Conservation (phyloP, 1,140 invertebrate species). For the Caligus rogercresseyi region DNA sequence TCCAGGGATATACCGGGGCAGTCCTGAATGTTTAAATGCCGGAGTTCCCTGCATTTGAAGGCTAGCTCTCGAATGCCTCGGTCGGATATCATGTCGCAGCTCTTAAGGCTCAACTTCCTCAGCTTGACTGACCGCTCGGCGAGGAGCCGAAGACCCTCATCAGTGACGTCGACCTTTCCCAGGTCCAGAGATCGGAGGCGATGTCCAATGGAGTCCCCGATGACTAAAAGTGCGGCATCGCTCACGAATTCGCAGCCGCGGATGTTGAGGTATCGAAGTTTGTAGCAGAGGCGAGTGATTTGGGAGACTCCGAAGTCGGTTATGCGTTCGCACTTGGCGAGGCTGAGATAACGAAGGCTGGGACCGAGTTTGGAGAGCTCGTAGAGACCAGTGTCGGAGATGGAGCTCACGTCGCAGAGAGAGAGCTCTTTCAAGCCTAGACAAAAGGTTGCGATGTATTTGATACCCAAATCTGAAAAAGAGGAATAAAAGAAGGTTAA, state of each 20-base stretch:
- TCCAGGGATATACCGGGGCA: conserved; percentile 70
- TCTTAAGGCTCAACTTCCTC: conserved; percentile 68
- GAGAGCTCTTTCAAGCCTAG: conserved; percentile 60
- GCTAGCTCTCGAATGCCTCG: conserved; percentile 65
- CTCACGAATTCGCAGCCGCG: conserved; percentile 78
- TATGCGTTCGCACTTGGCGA: conserved; percentile 66
- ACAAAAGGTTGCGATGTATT: conserved; percentile 68
- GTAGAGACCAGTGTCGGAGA: conserved; percentile 77
- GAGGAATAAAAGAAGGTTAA: conserved; percentile 20
- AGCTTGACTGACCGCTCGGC: conserved; percentile 73
- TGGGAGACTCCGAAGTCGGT: conserved; percentile 67
- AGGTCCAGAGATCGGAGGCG: conserved; percentile 64
- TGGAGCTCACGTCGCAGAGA: conserved; percentile 65
- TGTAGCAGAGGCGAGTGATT: conserved; percentile 70
- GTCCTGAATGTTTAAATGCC: conserved; percentile 78
- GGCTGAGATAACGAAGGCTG: conserved; percentile 60
- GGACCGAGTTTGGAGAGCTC: conserved; percentile 70
- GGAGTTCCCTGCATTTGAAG: conserved; percentile 56
- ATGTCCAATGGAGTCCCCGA: conserved; percentile 55
- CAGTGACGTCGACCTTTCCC: conserved; percentile 79
- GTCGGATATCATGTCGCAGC: conserved; percentile 73
- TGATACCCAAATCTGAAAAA: conserved; percentile 47
- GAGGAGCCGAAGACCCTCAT: conserved; percentile 58
- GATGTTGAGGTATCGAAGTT: conserved; percentile 70
- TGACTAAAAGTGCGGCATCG: conserved; percentile 62